phyloP scores from a whole-genome alignment of 92 coral and sea anemone species.

The Heteractis magnifica region DNA sequence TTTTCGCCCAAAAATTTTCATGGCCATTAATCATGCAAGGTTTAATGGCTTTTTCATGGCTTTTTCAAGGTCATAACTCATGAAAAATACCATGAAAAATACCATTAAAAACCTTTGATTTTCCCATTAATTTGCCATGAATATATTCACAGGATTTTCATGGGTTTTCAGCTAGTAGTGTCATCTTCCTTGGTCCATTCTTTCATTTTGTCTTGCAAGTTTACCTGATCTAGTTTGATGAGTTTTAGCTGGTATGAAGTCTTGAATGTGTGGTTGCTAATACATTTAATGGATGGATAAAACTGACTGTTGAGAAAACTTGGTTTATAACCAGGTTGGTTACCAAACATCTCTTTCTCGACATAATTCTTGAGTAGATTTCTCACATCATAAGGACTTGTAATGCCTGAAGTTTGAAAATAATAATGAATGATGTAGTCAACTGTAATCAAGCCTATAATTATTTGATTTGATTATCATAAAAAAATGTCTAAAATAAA shows the following conservation, averaged over 20 bases:
- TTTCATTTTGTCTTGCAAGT: conserved; percentile 6
- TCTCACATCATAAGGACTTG: conserved; percentile 12
- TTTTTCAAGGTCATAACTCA: too few relatives aligned
- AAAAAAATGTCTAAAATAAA: background rate
- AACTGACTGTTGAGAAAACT: conserved; percentile 10
- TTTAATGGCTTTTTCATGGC: too few relatives aligned
- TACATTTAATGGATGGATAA: conserved; percentile 12
- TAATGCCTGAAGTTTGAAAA: conserved; percentile 1
- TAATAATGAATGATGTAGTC: background rate
- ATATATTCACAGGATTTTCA: too few relatives aligned
- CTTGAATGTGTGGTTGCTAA: conserved; percentile 5
- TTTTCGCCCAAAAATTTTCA: too few relatives aligned
- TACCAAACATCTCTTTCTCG: conserved; percentile 11
- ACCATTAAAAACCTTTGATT: too few relatives aligned
- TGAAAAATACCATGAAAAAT: too few relatives aligned
- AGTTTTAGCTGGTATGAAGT: conserved; percentile 16
- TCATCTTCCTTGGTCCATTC: conserved; percentile 16
- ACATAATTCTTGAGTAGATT: conserved; percentile 14
- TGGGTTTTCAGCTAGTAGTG: too few relatives aligned
- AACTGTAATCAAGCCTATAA: background rate
- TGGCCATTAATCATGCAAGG: too few relatives aligned
- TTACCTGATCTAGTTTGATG: conserved; percentile 12
- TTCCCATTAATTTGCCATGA: too few relatives aligned
- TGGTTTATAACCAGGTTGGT: background rate
- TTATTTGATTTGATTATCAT: background rate